phyloP scores from a whole-genome alignment of 2,888 invertebrate genomes.

The Pammene aurita region DNA sequence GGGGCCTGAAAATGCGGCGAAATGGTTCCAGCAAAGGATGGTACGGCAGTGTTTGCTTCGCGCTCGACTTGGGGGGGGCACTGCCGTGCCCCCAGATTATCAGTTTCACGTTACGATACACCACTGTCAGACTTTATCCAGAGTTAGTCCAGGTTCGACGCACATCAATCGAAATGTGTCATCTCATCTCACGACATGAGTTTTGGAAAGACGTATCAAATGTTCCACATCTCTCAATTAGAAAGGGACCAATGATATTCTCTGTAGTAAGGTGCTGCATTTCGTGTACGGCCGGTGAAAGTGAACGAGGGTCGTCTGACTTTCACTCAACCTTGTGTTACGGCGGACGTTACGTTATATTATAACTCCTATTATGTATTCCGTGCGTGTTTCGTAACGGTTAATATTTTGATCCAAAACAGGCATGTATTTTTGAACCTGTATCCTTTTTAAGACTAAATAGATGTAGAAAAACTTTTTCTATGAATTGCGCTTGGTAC shows the following conservation, averaged over 20 bases:
- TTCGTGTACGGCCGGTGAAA: conserved; percentile 58
- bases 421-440: conserved; percentile 7
- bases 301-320: conserved; percentile 58
- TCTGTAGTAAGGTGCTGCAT: conserved; percentile 49
- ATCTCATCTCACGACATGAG: not conserved
- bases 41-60: too few species aligned
- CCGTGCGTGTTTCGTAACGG: conserved; percentile 51
- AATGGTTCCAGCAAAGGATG: too few species aligned
- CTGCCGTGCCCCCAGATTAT: too few species aligned
- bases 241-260: conserved; percentile 49
- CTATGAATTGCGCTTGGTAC: too few species aligned
- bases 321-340: conserved; percentile 76
- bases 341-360: conserved; percentile 64
- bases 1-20: too few species aligned
- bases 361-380: conserved; percentile 50
- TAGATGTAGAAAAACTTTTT: too few species aligned
- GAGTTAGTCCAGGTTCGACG: not conserved
- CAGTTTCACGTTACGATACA: too few species aligned
- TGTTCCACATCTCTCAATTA: conserved; percentile 33
- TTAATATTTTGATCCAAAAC: conserved; percentile 34
- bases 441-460: conserved; percentile 11
- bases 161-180: not conserved
- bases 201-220: conserved; percentile 9
- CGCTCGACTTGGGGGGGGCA: too few species aligned
- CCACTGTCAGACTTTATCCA: too few species aligned